Evolutionary conservation across 1,140 invertebrate species (phyloP), one percentile per base, ranked within the genome.

Genomic region (Luehdorfia chinensis): DNA sequence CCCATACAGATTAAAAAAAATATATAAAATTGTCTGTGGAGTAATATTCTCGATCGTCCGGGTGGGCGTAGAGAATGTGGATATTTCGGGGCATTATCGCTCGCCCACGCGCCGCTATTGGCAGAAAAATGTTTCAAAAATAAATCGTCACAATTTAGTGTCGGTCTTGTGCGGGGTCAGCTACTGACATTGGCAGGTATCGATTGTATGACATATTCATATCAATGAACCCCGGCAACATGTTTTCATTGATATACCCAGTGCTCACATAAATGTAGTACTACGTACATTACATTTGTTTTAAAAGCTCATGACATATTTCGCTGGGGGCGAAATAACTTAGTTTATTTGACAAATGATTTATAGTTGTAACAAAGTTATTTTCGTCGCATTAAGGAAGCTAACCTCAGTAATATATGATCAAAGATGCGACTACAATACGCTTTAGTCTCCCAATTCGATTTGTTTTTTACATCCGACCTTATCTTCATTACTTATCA

Each of bases 91-190:
- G 61, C 57, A 74, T 77, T 75, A 72, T 76, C 72, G 66, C 59
- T 66, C 74, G 59, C 73, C 74, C 65, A 76, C 78, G 68, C 57
- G 50, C 19, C 59, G 63, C 67, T 74, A 78, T 80, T 76, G 72
- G 76, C 75, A 76, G 70, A 80, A 80, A 83, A 80, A 80, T 76
- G 67, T 72, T 75, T 73, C 65, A 57, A 69, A 80, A 78, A 80
- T 83, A 80, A 56, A 66, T 55, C 69, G 70, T 72, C 66, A 65
- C 66, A 69, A 64, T 73, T 65, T 59, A 67, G 56, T 55, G 54
- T 59, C 33, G 44, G 50, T 68, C 44, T 52, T 72, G 46, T 53
- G 43, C n/a, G 65, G 59, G 54, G 54, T 67, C 58, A 64, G 51
- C 49, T 55, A 45, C 47, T 74, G 67, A 65, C 67, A 75, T 66